Evolutionary conservation across 2,797 vertebrate species (phyloP).

Genomic region (Microcaecilia unicolor): DNA sequence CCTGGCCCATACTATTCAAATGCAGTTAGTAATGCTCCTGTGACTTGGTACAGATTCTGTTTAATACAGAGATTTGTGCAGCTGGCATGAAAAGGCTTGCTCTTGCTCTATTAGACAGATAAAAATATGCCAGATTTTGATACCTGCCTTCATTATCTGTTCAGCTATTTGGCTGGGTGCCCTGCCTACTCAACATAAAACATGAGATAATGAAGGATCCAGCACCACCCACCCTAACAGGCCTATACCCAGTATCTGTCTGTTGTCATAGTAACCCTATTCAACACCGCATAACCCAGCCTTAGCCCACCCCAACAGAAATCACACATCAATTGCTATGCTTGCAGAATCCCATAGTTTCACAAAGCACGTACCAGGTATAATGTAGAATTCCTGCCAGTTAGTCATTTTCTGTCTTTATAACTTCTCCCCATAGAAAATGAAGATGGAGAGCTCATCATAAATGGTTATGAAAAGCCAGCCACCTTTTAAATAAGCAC

Average conservation of each 20-base stretch:
- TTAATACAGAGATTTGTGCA: not conserved
- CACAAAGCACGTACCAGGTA: too few relatives aligned
- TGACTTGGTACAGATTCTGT: not conserved
- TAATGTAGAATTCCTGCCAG: too few relatives aligned
- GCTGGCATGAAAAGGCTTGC: conserved; percentile 22
- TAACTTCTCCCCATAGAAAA: too few relatives aligned
- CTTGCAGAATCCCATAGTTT: too few relatives aligned
- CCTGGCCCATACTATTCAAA: too few relatives aligned
- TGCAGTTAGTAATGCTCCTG: too few relatives aligned
- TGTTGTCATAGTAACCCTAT: conserved; percentile 37
- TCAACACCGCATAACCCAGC: conserved; percentile 3
- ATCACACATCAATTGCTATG: too few relatives aligned
- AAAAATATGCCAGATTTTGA: not conserved
- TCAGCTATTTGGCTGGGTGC: conserved; percentile 29
- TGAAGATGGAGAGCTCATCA: too few relatives aligned
- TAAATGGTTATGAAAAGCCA: too few relatives aligned
- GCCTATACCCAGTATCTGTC: conserved; percentile 18
- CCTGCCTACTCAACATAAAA: conserved; percentile 21
- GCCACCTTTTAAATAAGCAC: too few relatives aligned
- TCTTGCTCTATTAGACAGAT: not conserved
- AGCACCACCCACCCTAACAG: conserved; percentile 17
- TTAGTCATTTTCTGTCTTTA: too few relatives aligned
- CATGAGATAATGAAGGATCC: conserved; percentile 16
- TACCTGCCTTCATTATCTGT: conserved; percentile 15
- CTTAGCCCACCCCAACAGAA: conserved; percentile 26